Evolutionary conservation across 1,140 invertebrate species (phyloP), one percentile per base, ranked within the genome.

Genomic region (Limonius californicus): DNA sequence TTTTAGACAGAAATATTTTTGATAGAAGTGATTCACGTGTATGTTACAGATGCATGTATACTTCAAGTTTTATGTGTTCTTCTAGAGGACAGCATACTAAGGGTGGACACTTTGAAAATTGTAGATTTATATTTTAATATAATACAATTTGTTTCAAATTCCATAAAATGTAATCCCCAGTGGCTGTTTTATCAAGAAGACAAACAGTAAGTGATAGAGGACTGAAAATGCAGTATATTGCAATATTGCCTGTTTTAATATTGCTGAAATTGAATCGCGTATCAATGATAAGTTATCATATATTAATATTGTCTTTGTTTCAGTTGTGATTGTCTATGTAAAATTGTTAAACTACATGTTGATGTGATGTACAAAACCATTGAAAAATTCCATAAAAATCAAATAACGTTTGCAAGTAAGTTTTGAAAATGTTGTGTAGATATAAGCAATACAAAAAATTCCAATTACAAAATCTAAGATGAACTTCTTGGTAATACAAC

Each of bases 181-280:
- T 54, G 50, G 50, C 8, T 21, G 3, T 54, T 3, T 20, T 20
- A 54, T 23, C 2, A 6, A n/a, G 50, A 54, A 54, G 16, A 23
- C n/a, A 23, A 54, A 54, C 15, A 23, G 50, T 54, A 54, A 19
- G 50, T 54, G 8, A 19, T 54, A 54, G 15, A 19, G n/a, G n/a
- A n/a, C n/a, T n/a, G n/a, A n/a, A n/a, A n/a, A n/a, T n/a, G n/a
- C n/a, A n/a, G n/a, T n/a, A n/a, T n/a, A n/a, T n/a, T n/a, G n/a
- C n/a, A n/a, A n/a, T n/a, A n/a, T n/a, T n/a, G n/a, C n/a, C n/a
- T n/a, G n/a, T n/a, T n/a, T n/a, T n/a, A n/a, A n/a, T n/a, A n/a
- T n/a, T n/a, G n/a, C n/a, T n/a, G n/a, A n/a, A n/a, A n/a, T n/a
- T n/a, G n/a, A n/a, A n/a, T n/a, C n/a, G n/a, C n/a, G n/a, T n/a